Evolutionary conservation across 2,888 invertebrate species (phyloP).

Genomic region (Drosophila histrio): DNA sequence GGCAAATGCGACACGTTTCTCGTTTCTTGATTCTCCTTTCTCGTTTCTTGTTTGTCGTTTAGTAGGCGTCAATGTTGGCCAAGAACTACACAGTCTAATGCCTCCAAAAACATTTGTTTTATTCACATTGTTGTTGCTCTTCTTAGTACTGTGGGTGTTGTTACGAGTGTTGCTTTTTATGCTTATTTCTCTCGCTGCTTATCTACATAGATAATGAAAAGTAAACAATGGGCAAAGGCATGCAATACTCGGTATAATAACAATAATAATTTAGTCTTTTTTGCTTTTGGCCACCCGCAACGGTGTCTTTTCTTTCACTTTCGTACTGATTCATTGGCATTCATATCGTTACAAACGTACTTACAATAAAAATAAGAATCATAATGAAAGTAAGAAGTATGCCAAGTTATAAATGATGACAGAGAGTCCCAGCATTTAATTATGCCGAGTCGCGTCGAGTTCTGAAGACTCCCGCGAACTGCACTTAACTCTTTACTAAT

Average conservation of each 20-base stretch:
- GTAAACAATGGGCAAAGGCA: conserved; percentile 63
- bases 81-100: conserved; percentile 42
- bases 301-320: not conserved
- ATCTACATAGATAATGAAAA: conserved; percentile 77
- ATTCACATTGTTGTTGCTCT: conserved; percentile 36
- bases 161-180: conserved; percentile 49
- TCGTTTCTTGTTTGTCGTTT: not conserved
- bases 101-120: conserved; percentile 50
- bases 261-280: conserved; percentile 25
- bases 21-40: not conserved
- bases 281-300: not conserved
- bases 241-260: conserved; percentile 17
- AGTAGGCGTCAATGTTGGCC: conserved; percentile 47
- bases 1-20: conserved; percentile 56
- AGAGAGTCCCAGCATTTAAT: conserved; percentile 36
- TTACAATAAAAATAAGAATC: conserved; percentile 39
- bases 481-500: conserved; percentile 58
- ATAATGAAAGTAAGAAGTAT: not conserved
- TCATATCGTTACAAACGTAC: conserved; percentile 45
- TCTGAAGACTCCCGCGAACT: conserved; percentile 7
- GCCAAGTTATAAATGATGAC: not conserved
- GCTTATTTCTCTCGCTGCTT: conserved; percentile 60
- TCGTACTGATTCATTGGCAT: conserved; percentile 69
- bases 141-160: conserved; percentile 26
- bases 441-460: conserved; percentile 24